Evolutionary conservation across 2,113 vertebrate genomes (phyloP), one percentile per base, ranked within the genome.

Genomic region (Tonatia bakeri): DNA sequence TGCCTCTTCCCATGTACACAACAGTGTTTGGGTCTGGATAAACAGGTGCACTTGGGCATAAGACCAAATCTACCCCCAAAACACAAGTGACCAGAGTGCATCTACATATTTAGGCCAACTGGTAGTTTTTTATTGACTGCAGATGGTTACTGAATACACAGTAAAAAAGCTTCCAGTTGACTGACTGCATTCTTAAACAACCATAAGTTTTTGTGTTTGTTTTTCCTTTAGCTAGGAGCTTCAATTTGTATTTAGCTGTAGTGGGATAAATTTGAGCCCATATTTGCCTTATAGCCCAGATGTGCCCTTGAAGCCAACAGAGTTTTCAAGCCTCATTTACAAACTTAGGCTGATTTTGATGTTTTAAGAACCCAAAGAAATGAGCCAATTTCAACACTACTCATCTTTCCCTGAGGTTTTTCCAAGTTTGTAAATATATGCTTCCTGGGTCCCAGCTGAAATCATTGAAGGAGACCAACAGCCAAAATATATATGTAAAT

Each of bases 121-220:
- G n/a, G 43, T 90, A 40, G 22, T 26, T 40, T 67, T 96, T 96
- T 96, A 97, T 96, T 94, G 96, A 90, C 90, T 97, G 81, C 95
- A 97, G 92, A 90, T 97, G 94, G 92, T 76, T 92, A 81, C 84
- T 76, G 26, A 94, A 15, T 83, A 61, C 50, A 76, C 10, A 95
- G 87, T 94, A 90, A 97, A 94, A 92, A 90, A 47, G 3, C 47
- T 94, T 85, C 31, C 20, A 50, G 20, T 94, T 92, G 75, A 91
- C 20, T 80, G 36, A 54, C 76, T 40, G 61, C 22, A 50, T 94
- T 90, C 59, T 96, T 90, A 89, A 94, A 56, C 90, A 94, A 81
- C 31, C 26, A n/a, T 91, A 83, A 89, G 16, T 24, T 12, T 76
- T 47, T 31, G 52, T n/a, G 43, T 76, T 76, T 28, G 9, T 61